Conservation (phyloP, 2,888 invertebrate genomes). For the Pyrocoelia pectoralis region DNA sequence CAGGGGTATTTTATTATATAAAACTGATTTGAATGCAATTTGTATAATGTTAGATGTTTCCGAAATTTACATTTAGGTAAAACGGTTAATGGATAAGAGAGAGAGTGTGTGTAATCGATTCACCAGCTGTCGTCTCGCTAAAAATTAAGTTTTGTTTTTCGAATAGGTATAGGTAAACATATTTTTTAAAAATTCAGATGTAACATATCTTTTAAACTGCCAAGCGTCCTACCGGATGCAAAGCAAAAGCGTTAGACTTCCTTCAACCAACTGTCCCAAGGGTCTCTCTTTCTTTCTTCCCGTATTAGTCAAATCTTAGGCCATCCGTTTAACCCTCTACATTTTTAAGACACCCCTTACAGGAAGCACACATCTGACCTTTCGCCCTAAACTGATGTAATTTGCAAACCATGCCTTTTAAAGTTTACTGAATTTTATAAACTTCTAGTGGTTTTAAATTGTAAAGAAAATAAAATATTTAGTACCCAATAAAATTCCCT, state of each 20-base stretch:
- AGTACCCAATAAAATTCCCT: too few relatives aligned
- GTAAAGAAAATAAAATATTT: too few relatives aligned
- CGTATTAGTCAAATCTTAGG: conserved; percentile 20
- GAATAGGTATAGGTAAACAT: not conserved
- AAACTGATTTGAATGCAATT: conserved; percentile 53
- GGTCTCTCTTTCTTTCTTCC: conserved; percentile 20
- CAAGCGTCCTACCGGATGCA: conserved; percentile 35
- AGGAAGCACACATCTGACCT: conserved; percentile 37
- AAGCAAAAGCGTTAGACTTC: conserved; percentile 33
- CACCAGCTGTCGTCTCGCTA: conserved; percentile 21
- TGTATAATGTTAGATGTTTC: conserved; percentile 49
- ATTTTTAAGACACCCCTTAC: conserved; percentile 35
- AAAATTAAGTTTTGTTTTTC: not conserved
- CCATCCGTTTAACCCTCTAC: conserved; percentile 37
- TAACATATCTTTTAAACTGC: conserved; percentile 19
- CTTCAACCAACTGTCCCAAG: conserved; percentile 31
- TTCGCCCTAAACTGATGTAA: conserved; percentile 28
- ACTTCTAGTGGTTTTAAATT: too few relatives aligned
- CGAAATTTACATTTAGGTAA: conserved; percentile 41
- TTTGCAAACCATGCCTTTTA: conserved; percentile 16
- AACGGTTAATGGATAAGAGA: conserved; percentile 31
- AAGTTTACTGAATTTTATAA: not conserved
- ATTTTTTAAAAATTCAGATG: conserved; percentile 19
- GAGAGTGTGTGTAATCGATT: conserved; percentile 6
- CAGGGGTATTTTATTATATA: conserved; percentile 33